Percentiles rank a stretch among this genome's conserved stretches.
Evolutionary conservation across 2,888 invertebrate genomes (phyloP).

Genomic region (Sycophila texana): DNA sequence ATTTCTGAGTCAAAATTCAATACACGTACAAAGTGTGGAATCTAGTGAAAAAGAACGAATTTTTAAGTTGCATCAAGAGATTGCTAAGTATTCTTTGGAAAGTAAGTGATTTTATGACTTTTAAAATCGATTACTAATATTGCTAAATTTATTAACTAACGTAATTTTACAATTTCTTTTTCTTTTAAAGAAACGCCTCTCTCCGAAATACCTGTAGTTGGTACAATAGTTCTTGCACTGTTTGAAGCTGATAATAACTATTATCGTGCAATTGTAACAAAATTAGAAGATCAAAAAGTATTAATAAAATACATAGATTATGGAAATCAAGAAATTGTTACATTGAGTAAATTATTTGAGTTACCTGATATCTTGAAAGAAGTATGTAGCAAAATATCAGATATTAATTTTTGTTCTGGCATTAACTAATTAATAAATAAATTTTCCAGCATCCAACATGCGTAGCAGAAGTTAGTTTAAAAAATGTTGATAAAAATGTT

Average conservation of each 20-base stretch:
- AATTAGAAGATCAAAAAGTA: slow-evolving; percentile 56
- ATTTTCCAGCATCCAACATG: slow-evolving; percentile 59
- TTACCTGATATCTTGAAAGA: slow-evolving; percentile 65
- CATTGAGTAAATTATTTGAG: slow-evolving; percentile 60
- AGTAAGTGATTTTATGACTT: slow-evolving; percentile 57
- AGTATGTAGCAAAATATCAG: slow-evolving; percentile 56
- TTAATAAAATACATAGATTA: slow-evolving; percentile 70
- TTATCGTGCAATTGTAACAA: slow-evolving; percentile 70
- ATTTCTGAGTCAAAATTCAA: slow-evolving; percentile 59
- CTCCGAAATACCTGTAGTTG: slow-evolving; percentile 61
- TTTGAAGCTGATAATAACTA: slow-evolving; percentile 66
- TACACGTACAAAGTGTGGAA: slow-evolving; percentile 65
- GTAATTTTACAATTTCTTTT: slow-evolving; percentile 29
- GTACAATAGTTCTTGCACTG: slow-evolving; percentile 68
- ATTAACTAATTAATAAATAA: slow-evolving; percentile 4
- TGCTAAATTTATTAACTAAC: slow-evolving; percentile 10
- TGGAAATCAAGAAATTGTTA: slow-evolving; percentile 67
- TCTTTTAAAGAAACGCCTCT: slow-evolving; percentile 62
- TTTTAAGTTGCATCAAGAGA: slow-evolving; percentile 63
- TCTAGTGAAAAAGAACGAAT: slow-evolving; percentile 59
- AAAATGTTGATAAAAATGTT: slow-evolving; percentile 60
- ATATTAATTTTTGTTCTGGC: not conserved
- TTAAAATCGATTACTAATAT: not conserved
- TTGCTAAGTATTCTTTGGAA: slow-evolving; percentile 64
- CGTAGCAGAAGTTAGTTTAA: slow-evolving; percentile 62